A percentile compares a stretch with the other conserved stretches of the same genome.
Conservation (phyloP, 2,797 vertebrate genomes). For the Enteromius treurensis region DNA sequence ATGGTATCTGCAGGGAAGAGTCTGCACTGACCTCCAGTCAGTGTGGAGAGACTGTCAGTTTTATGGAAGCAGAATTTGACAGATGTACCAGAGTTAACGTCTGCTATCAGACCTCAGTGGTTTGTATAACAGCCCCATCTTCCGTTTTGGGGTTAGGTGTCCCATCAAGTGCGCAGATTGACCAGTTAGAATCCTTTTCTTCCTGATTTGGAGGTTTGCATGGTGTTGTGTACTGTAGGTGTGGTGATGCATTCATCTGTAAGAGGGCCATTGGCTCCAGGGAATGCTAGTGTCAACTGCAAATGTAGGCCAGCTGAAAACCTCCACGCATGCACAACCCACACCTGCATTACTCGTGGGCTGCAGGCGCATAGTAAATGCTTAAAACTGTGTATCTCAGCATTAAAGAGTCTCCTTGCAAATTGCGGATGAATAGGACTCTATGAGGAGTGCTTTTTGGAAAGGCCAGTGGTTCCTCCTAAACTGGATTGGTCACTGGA, state of each 20-base stretch:
- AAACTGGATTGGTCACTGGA: constrained; percentile 14
- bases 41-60: constrained; percentile 2
- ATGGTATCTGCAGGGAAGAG: constrained; percentile 18
- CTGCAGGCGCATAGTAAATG: background rate
- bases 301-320: constrained; percentile 53
- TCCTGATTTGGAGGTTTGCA: background rate
- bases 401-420: background rate
- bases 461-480: background rate
- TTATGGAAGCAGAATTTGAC: constrained; percentile 39
- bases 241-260: constrained; percentile 21
- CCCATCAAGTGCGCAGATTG: background rate
- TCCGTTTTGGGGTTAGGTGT: background rate
- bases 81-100: constrained; percentile 25
- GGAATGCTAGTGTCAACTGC: constrained; percentile 39
- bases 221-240: constrained; percentile 27
- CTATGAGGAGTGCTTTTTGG: background rate
- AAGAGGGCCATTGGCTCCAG: constrained; percentile 33
- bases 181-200: background rate
- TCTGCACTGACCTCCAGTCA: constrained; percentile 1
- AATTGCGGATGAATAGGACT: background rate
- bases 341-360: background rate
- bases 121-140: constrained; percentile 3
- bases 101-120: constrained; percentile 4
- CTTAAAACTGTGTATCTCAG: background rate
- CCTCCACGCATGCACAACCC: constrained; percentile 30